Base-by-base conservation (phyloP, 2,113 vertebrate genomes). In the Odobenus rosmarus region DNA sequence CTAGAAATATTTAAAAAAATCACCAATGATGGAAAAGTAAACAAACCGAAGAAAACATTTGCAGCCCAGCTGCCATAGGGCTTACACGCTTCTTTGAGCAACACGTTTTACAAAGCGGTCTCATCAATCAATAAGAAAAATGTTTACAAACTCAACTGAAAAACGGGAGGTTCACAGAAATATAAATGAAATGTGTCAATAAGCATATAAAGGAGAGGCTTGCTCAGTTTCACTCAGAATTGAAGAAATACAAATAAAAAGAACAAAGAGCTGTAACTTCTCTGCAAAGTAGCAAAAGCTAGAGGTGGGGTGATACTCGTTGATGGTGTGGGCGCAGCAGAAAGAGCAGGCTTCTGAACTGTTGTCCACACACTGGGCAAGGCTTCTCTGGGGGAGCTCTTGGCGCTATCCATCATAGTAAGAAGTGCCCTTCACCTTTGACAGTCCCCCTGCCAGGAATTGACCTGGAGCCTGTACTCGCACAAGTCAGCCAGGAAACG, bases 1-100 rank as follows among this genome's bases (percentile, higher is more conserved):
- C 23, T 71, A 42, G 42, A 96, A 71, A 91, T 86, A 42, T 46
- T 76, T 12, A 69, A 76, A 83, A 86, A 55, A 61, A 76, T 79
- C 28, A 39, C 23, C 42, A 23, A 31, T 13, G 23, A 71, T 21
- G 24, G 71, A 81, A 62, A 28, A 82, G 2, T 53, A 55, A 72
- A 88, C 46, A 62, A 55, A 42, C 18, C 5, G 21, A 71, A 55
- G 88, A 57, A 90, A 91, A 49, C 36, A 49, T 57, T 80, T 46
- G 39, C 16, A 59, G 23, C 16, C 18, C 2, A 3, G 81, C 11
- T 42, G 59, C 62, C 23, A 3, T 51, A 81, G 14, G 61, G 77
- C 36, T 83, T 61, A 31, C 18, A 21, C 7, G 18, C 51, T 55
- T 33, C 61, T 28, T 15, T 36, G 33, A 91, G 69, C 53, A 87